phyloP scores from a whole-genome alignment of 2,797 vertebrate genomes.

The Danio jaintianensis region DNA sequence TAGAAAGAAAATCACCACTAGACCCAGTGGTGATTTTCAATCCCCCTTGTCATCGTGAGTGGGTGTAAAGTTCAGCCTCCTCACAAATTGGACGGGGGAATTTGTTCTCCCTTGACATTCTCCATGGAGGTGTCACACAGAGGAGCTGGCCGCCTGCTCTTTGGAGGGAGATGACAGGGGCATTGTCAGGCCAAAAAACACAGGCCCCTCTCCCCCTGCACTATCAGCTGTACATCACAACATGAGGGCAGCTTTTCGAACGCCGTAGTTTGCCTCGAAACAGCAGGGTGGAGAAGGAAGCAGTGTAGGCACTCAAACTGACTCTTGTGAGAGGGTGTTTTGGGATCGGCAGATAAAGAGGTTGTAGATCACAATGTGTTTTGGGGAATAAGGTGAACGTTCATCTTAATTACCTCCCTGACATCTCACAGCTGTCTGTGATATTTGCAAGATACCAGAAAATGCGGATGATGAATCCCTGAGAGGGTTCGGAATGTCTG shows the following conservation, averaged over 20 bases:
- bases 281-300: slow-evolving; percentile 25
- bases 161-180: slow-evolving; percentile 50
- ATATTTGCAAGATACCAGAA: slow-evolving; percentile 38
- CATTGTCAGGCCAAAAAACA: slow-evolving; percentile 45
- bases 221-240: slow-evolving; percentile 41
- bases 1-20: slow-evolving; percentile 72
- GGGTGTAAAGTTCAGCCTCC: slow-evolving; percentile 76
- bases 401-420: slow-evolving; percentile 57
- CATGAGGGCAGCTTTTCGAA: neutral
- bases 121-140: slow-evolving; percentile 74
- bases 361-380: slow-evolving; percentile 42
- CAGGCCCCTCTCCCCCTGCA: neutral
- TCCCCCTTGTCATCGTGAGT: slow-evolving; percentile 63
- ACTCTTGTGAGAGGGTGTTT: slow-evolving; percentile 21
- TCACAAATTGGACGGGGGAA: slow-evolving; percentile 81
- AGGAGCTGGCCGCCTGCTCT: slow-evolving; percentile 48
- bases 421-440: slow-evolving; percentile 49
- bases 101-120: slow-evolving; percentile 78
- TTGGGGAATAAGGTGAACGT: slow-evolving; percentile 34
- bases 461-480: slow-evolving; percentile 47
- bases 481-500: slow-evolving; percentile 17
- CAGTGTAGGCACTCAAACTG: neutral
- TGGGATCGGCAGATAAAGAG: slow-evolving; percentile 18
- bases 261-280: slow-evolving; percentile 6
- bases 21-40: slow-evolving; percentile 74